phyloP scores from a whole-genome alignment of 1,140 invertebrate genomes.

The Drosophila elegans region DNA sequence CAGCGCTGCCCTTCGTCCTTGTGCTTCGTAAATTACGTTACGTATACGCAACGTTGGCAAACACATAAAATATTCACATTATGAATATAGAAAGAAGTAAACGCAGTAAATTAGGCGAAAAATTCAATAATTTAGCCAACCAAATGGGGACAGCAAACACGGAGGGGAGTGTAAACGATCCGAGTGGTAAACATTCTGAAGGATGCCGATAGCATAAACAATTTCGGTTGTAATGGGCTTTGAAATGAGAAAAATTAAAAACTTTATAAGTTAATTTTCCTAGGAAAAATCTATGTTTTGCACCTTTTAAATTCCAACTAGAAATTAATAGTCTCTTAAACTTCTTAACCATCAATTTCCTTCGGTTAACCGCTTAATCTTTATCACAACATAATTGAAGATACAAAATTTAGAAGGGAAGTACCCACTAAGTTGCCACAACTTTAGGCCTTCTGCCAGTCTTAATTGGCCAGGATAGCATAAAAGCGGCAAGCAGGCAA shows the following conservation, averaged over 20 bases:
- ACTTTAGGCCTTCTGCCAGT: constrained; percentile 38
- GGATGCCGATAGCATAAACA: constrained; percentile 24
- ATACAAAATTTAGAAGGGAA: constrained; percentile 18
- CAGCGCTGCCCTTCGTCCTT: not conserved
- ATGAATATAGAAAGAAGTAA: constrained; percentile 69
- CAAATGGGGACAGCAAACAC: constrained; percentile 25
- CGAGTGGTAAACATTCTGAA: constrained; percentile 30
- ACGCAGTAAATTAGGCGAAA: constrained; percentile 71
- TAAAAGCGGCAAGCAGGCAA: constrained; percentile 52
- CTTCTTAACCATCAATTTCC: not conserved
- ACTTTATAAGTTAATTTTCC: not conserved
- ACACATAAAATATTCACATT: constrained; percentile 66
- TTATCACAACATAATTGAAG: constrained; percentile 14
- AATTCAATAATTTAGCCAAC: constrained; percentile 70
- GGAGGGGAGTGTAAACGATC: constrained; percentile 10
- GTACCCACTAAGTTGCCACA: constrained; percentile 34
- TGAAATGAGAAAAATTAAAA: constrained; percentile 5
- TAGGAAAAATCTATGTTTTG: no score
- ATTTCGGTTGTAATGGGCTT: not conserved
- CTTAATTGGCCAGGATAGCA: constrained; percentile 42
- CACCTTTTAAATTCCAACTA: no score
- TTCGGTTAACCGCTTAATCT: constrained; percentile 11
- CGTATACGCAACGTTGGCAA: constrained; percentile 74
- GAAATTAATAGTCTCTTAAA: not conserved
- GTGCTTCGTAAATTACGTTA: constrained; percentile 72